Conservation (phyloP, 23 tunicate genomes). For the Ciona savignyi region DNA sequence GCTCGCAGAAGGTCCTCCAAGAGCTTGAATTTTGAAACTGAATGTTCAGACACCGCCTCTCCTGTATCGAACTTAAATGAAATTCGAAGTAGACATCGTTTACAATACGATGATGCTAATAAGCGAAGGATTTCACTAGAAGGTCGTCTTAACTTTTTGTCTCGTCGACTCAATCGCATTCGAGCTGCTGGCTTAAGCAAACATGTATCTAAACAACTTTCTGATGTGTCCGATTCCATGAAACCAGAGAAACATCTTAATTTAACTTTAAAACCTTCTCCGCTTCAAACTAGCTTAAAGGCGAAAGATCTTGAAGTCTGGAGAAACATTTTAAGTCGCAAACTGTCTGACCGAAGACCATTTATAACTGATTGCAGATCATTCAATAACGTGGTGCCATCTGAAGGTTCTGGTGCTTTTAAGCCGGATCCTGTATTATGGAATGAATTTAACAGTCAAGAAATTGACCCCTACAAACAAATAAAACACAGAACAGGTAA, state of each 20-base stretch:
- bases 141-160: background rate
- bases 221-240: background rate
- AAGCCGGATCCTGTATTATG: background rate
- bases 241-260: background rate
- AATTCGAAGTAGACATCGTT: background rate
- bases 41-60: background rate
- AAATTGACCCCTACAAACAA: background rate
- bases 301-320: background rate
- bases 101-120: background rate
- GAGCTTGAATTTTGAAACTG: conserved; percentile 15
- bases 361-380: background rate
- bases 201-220: background rate
- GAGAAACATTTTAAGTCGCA: background rate
- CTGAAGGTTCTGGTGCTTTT: background rate
- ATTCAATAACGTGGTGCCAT: background rate
- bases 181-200: background rate
- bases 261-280: background rate
- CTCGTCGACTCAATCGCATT: background rate
- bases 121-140: background rate
- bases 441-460: background rate
- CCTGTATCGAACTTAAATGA: background rate
- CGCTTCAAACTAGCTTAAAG: background rate
- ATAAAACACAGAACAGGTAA: background rate
- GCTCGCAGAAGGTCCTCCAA: conserved; percentile 1
- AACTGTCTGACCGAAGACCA: background rate